These are phyloP conservation scores for Dynastes maya DNA, from an alignment of 2,888 invertebrate genomes.

Conservation along the genomic window DNA sequence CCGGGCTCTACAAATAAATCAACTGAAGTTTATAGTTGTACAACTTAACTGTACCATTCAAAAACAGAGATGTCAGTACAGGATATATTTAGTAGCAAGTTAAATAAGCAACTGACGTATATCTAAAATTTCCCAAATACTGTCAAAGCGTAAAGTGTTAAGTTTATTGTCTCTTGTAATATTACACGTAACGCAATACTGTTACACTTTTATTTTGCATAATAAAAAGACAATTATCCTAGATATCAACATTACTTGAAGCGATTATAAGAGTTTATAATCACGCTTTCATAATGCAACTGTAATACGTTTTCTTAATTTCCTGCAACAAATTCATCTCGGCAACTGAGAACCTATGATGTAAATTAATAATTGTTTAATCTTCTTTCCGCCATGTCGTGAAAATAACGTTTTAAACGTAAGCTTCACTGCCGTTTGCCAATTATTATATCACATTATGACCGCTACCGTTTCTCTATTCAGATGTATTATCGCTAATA, in stretches of 20 bases:
- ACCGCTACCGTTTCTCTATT: slow-evolving; percentile 3
- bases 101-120: too few species aligned
- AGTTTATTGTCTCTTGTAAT: too few species aligned
- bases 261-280: background rate
- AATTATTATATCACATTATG: slow-evolving; percentile 7
- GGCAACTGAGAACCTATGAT: background rate
- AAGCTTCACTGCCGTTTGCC: slow-evolving; percentile 1
- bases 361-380: slow-evolving; percentile 11
- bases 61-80: too few species aligned
- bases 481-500: background rate
- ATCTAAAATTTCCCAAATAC: too few species aligned
- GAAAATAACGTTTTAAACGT: background rate
- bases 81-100: too few species aligned
- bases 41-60: too few species aligned
- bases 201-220: too few species aligned
- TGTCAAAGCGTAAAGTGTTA: too few species aligned
- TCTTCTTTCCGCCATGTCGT: slow-evolving; percentile 8
- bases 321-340: background rate
- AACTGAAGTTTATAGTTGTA: too few species aligned
- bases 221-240: too few species aligned
- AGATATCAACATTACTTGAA: background rate
- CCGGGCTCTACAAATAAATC: too few species aligned
- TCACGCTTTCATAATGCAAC: background rate
- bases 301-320: background rate
- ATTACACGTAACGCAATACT: too few species aligned